Evolutionary conservation across 2,113 vertebrate species (phyloP).

Genomic region (Elaphurus davidianus): DNA sequence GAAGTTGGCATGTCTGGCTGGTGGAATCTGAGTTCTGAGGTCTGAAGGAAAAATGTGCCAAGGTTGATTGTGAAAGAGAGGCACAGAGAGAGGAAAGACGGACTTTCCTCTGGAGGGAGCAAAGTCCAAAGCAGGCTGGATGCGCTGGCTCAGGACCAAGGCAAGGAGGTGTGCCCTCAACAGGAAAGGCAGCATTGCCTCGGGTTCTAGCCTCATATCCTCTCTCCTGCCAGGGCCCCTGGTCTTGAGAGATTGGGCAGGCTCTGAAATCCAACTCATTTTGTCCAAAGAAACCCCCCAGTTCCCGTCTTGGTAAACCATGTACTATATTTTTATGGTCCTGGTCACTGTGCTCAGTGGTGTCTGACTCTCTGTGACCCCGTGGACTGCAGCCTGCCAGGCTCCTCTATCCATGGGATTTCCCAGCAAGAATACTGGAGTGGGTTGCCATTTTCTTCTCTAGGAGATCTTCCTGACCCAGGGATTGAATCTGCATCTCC

Average conservation of each 20-base stretch:
- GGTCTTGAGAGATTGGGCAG: neutral
- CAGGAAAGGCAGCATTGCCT: rapidly evolving
- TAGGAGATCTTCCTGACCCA: neutral
- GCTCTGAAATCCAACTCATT: neutral
- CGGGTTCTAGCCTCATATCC: neutral
- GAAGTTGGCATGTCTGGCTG: neutral
- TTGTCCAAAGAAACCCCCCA: neutral
- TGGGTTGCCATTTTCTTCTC: neutral
- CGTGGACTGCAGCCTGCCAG: neutral
- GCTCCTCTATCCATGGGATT: neutral
- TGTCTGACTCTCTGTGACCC: neutral
- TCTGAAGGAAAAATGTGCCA: neutral
- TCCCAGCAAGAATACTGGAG: neutral
- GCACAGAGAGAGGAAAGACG: neutral
- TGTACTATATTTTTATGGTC: neutral
- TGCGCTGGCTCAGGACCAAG: neutral
- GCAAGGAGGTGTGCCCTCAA: neutral
- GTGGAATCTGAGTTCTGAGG: neutral
- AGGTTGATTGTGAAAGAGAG: neutral
- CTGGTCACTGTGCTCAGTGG: neutral
- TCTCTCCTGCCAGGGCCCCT: neutral
- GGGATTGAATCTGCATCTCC: neutral
- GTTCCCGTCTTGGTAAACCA: neutral
- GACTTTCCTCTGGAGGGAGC: neutral
- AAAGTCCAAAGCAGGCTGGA: neutral